These are phyloP conservation scores for Ooceraea biroi DNA, from an alignment of 1,140 invertebrate species.

Conservation along the genomic window DNA sequence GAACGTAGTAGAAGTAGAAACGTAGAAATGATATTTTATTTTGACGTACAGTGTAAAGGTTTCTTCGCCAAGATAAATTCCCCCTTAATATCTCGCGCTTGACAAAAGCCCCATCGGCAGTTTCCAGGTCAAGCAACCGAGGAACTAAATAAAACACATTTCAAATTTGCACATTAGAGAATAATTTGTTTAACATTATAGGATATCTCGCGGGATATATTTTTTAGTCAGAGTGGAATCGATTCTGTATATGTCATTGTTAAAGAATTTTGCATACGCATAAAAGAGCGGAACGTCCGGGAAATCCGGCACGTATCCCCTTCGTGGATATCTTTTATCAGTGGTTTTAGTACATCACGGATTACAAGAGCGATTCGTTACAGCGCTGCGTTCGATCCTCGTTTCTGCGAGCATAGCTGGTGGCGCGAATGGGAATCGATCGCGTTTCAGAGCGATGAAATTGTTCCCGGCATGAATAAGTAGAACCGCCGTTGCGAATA, in stretches of 20 bases:
- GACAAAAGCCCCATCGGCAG: background rate
- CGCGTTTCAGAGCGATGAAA: conserved; percentile 11
- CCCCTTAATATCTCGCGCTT: background rate
- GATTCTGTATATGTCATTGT: background rate
- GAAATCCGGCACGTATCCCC: background rate
- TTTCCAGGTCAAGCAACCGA: background rate
- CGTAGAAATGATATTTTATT: conserved; percentile 35
- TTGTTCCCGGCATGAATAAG: conserved; percentile 20
- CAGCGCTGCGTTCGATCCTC: background rate
- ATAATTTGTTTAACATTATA: too few species aligned
- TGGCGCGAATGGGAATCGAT: background rate
- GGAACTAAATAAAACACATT: conserved; percentile 8
- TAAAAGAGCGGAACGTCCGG: background rate
- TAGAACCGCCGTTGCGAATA: conserved; percentile 10
- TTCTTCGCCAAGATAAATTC: background rate
- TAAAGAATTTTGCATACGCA: background rate
- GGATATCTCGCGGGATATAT: too few species aligned
- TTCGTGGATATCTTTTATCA: background rate
- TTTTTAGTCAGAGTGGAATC: too few species aligned
- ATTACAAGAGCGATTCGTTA: conserved; percentile 10
- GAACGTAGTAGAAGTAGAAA: background rate
- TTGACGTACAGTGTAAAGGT: background rate
- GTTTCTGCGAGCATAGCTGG: background rate
- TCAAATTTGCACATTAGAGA: too few species aligned
- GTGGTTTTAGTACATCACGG: background rate